Evolutionary conservation across 1,140 invertebrate genomes (phyloP), one percentile per base, ranked within the genome.

Genomic region (Drosophila rhopaloa): DNA sequence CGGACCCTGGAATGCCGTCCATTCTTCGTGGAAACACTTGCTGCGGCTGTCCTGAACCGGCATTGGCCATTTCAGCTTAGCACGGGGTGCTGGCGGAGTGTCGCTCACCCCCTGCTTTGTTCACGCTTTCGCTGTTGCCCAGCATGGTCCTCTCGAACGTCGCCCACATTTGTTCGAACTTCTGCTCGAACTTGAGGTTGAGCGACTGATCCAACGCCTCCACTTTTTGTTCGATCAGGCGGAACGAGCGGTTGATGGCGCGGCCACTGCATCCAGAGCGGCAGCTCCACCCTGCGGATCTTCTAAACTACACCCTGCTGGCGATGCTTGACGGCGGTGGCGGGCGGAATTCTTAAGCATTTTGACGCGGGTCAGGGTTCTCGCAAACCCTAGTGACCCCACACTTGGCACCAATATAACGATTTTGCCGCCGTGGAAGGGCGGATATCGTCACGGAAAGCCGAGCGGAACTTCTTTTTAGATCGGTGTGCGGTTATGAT

Each of bases 181-280:
- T 53, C 29, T 53, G 14, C 14, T 53, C 50, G 1, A 37, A 0
- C 4, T 19, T 37, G 9, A 32, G 27, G 27, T 32, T 11, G 8
- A 50, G n/a, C 27, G 48, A 50, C 27, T 50, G 47, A 50, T 51
- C 48, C 24, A 40, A 13, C 11, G 38, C 38, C 11, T 40, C 4
- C 38, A 40, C 10, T 40, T 40, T 40, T 40, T 19, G 43, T 8
- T 44, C 9, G 14, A 16, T 51, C 48, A 51, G 27, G n/a, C n/a
- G 5, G 2, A 37, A 19, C 4, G 32, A 54, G 32, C 14, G 10
- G 27, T 51, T 37, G 11, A 19, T 37, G 14, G 32, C 14, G 11
- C 32, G 11, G 14, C 8, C 6, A 37, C 16, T 7, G 11, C 51
- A 16, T 37, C 11, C 32, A 16, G 10, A 10, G 29, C 10, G 9